Percentiles rank a stretch among this genome's conserved stretches.
phyloP scores from a whole-genome alignment of 2,113 vertebrate species.

The Corvus hawaiiensis region DNA sequence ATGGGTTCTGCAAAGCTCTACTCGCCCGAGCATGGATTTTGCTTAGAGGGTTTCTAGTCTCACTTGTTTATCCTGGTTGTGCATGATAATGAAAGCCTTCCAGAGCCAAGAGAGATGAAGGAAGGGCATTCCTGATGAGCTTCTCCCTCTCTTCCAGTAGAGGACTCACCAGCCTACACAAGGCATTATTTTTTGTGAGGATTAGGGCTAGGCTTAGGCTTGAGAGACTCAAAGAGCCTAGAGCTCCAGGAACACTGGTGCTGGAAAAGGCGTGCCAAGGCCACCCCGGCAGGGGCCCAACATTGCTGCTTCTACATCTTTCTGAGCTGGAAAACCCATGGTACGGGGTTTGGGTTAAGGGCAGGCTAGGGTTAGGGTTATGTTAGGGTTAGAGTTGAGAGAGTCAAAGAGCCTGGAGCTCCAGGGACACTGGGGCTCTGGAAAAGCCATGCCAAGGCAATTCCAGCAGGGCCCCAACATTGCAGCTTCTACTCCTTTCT shows the following conservation, averaged over 20 bases:
- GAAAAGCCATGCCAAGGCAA: neutral
- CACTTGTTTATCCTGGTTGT: neutral
- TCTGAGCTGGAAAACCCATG: neutral
- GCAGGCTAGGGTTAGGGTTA: neutral
- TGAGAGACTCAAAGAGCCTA: neutral
- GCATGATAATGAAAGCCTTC: neutral
- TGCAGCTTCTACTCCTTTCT: neutral
- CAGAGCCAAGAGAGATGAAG: neutral
- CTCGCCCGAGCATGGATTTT: neutral
- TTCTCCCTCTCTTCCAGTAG: neutral
- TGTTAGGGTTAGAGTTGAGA: neutral
- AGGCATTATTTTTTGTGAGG: neutral
- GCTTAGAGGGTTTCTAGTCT: neutral
- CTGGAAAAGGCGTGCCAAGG: neutral
- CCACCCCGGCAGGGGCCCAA: rapidly evolving
- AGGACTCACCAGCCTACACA: neutral
- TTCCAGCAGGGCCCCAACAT: neutral
- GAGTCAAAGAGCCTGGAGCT: neutral
- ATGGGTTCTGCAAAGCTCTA: neutral
- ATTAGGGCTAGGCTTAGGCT: neutral
- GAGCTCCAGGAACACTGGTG: neutral
- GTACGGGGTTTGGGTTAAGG: neutral
- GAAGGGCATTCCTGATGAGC: neutral
- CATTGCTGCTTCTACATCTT: neutral
- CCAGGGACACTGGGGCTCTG: neutral